phyloP scores from a whole-genome alignment of 2,797 vertebrate genomes.

The Linurgus olivaceus region DNA sequence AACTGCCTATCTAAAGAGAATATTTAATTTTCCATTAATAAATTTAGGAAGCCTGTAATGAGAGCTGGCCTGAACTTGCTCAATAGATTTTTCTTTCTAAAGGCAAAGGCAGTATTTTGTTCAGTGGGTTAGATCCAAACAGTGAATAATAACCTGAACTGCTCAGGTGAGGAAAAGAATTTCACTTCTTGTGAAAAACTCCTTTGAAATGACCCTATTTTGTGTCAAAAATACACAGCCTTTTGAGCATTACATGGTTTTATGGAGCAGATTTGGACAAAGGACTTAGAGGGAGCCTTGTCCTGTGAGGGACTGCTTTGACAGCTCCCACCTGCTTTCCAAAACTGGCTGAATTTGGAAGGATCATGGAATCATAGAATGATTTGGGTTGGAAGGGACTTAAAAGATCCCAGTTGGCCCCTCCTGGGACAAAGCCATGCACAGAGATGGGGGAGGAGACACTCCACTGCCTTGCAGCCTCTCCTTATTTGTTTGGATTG shows the following conservation, averaged over 20 bases:
- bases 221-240: not conserved
- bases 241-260: not conserved
- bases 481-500: not conserved
- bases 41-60: not conserved
- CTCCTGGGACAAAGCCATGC: not conserved
- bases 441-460: not conserved
- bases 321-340: not conserved
- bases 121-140: not conserved
- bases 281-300: not conserved
- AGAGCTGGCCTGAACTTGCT: not conserved
- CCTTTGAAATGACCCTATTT: not conserved
- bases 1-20: not conserved
- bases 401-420: not conserved
- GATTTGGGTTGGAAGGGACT: not conserved
- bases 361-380: not conserved
- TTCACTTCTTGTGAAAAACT: not conserved
- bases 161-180: not conserved
- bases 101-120: not conserved
- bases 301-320: fast-evolving
- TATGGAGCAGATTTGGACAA: not conserved
- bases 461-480: not conserved
- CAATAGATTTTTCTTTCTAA: not conserved
- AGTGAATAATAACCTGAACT: not conserved
- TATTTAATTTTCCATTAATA: not conserved
- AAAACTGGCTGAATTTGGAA: not conserved